Percentiles rank a stretch among this genome's conserved stretches.
These are phyloP conservation scores for Nicator chloris DNA, from an alignment of 2,113 vertebrate species.

Conservation along the genomic window DNA sequence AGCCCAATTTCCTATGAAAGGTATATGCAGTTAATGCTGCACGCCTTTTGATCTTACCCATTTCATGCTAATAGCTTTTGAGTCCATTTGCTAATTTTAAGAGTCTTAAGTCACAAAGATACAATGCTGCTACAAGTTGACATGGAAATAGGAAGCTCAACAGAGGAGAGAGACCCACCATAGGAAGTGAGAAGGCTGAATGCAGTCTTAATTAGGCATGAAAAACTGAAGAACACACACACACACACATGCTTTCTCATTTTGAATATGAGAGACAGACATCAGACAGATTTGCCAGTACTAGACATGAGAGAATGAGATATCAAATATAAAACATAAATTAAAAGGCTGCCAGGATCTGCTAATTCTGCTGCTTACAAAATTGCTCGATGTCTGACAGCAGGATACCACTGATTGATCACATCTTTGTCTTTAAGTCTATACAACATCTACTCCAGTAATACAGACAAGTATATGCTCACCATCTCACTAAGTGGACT, in stretches of 20 bases:
- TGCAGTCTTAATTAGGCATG: not conserved
- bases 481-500: not conserved
- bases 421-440: not conserved
- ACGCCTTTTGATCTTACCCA: not conserved
- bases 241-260: not conserved
- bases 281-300: not conserved
- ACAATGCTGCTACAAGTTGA: not conserved
- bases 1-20: not conserved
- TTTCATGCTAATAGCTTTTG: not conserved
- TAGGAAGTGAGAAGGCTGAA: not conserved
- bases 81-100: not conserved
- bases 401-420: not conserved
- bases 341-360: not conserved
- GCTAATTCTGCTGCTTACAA: not conserved
- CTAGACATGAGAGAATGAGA: not conserved
- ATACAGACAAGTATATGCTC: not conserved
- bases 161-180: not conserved
- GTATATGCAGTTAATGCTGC: not conserved
- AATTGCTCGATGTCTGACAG: not conserved
- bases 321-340: not conserved
- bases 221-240: not conserved
- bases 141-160: not conserved
- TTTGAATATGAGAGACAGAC: not conserved
- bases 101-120: not conserved
- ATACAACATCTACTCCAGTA: not conserved